phyloP scores from a whole-genome alignment of 2,113 vertebrate species.

The Phaethon lepturus region DNA sequence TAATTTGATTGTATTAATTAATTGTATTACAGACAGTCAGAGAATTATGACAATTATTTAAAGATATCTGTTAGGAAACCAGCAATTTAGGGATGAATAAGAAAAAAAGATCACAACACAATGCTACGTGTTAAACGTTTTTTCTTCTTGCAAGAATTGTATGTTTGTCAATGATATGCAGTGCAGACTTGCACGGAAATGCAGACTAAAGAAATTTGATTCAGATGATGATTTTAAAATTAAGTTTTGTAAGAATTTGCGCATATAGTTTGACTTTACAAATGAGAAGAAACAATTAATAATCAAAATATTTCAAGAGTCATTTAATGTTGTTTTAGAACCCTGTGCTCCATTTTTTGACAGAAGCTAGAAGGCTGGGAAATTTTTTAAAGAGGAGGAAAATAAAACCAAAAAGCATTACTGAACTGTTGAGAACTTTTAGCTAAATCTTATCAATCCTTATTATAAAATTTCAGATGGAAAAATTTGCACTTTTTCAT shows the following conservation, averaged over 20 bases:
- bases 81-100: not conserved
- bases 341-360: not conserved
- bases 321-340: not conserved
- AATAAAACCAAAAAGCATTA: not conserved
- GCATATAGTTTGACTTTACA: not conserved
- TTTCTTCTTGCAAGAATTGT: not conserved
- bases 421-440: not conserved
- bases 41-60: not conserved
- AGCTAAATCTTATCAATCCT: not conserved
- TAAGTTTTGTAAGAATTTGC: not conserved
- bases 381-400: not conserved
- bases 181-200: not conserved
- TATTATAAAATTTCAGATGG: not conserved
- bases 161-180: not conserved
- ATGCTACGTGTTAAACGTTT: not conserved
- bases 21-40: rapidly evolving
- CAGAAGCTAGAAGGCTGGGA: not conserved
- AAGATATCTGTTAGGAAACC: not conserved
- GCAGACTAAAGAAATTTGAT: not conserved
- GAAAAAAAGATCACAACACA: not conserved
- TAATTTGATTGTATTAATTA: not conserved
- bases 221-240: not conserved
- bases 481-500: not conserved
- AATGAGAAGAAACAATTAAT: not conserved
- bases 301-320: not conserved